Evolutionary conservation across 2,797 vertebrate genomes (phyloP), one percentile per base, ranked within the genome.

Genomic region (Erpetoichthys calabaricus): DNA sequence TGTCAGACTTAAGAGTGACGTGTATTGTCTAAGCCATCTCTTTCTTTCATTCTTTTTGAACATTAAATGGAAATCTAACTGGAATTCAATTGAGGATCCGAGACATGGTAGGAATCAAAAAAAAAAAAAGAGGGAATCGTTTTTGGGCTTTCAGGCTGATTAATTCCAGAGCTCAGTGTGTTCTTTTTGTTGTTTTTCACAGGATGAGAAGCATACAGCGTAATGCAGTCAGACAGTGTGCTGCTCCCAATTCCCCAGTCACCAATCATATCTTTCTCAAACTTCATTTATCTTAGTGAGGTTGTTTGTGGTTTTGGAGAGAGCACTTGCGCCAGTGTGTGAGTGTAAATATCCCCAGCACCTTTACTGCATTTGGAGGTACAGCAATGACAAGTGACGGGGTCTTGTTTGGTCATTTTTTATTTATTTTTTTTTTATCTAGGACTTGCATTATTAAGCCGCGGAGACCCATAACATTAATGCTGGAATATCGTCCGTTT

Each of bases 81-180:
- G 67, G 65, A 75, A 74, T 68, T 63, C 71, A 71, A 71, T 65
- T 66, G 68, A 73, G 62, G 56, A 62, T 70, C 62, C 69, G 69
- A 56, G 60, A 49, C 47, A 65, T 41, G 54, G 55, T 63, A 68
- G 61, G 60, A 59, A 68, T 68, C 56, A 45, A 61, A 70, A 47
- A 47, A 47, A 47, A 3, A 55, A 49, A 46, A 62, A 50, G 58
- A 64, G 56, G 63, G 68, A 70, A 66, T 75, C 60, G 64, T 73
- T 25, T 25, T 25, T 73, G 73, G 57, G 58, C 61, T 78, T 73
- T 64, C 55, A 62, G 44, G 58, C 9, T 68, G 70, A 77, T 71
- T 76, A 73, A 70, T 73, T 77, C 69, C 57, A 62, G 56, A 69
- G 50, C 53, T 65, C 52, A 63, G 62, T 52, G 60, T 57, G 59